phyloP scores from a whole-genome alignment of 2,113 vertebrate genomes.

The Hemiscyllium ocellatum region DNA sequence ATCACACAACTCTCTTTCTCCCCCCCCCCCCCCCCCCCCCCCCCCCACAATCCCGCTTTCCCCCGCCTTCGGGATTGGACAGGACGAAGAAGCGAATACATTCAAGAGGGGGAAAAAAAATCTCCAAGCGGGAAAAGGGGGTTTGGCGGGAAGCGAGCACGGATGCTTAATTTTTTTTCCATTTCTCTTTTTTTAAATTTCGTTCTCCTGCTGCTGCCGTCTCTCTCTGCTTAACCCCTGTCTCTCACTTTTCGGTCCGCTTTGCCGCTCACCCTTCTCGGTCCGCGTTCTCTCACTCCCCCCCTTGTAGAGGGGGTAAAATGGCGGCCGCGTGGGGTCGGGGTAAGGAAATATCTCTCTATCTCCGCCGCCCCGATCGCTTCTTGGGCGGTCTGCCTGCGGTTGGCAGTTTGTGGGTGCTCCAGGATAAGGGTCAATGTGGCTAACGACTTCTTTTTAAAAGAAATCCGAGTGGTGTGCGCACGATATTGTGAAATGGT shows the following conservation, averaged over 20 bases:
- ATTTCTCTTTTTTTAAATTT: too few species aligned
- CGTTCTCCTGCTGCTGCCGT: neutral
- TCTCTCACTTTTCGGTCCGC: neutral
- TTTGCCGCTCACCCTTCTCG: neutral
- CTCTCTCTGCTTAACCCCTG: neutral
- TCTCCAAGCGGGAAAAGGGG: neutral
- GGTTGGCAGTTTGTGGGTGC: too few species aligned
- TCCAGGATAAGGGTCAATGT: neutral
- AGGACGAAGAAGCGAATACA: neutral
- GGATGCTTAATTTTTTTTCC: neutral
- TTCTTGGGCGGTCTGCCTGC: too few species aligned
- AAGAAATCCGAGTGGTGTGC: neutral
- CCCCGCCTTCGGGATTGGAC: too few species aligned
- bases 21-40: neutral
- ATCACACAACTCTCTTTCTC: too few species aligned
- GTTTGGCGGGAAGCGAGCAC: neutral
- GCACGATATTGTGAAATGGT: neutral
- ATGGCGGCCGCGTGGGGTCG: neutral
- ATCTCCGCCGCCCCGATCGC: too few species aligned
- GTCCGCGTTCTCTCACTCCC: neutral
- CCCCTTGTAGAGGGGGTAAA: neutral
- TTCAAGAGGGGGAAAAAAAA: neutral
- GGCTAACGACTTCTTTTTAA: too few species aligned
- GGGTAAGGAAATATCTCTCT: neutral
- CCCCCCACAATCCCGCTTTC: neutral